Conservation (phyloP, 2,797 vertebrate genomes). For the Notoglanidium macrostoma region DNA sequence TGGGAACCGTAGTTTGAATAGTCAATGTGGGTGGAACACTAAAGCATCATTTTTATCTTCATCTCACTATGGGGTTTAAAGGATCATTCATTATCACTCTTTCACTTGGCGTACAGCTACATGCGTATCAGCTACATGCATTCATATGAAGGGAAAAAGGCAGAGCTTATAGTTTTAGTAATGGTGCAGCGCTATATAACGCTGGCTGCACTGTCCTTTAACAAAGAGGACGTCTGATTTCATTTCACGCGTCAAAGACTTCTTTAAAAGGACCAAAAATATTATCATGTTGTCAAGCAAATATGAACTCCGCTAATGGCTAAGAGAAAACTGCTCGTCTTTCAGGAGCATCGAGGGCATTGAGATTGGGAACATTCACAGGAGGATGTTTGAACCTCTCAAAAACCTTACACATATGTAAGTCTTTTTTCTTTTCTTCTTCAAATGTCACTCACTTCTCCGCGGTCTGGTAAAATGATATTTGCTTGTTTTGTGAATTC, state of each 20-base stretch:
- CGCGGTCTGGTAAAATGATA: neutral
- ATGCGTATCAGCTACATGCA: neutral
- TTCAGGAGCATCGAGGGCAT: conserved; percentile 92
- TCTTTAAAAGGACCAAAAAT: conserved; percentile 15
- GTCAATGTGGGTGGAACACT: neutral
- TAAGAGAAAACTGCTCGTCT: conserved; percentile 55
- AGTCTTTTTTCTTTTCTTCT: conserved; percentile 61
- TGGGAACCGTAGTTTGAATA: neutral
- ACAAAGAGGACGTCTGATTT: conserved; percentile 35
- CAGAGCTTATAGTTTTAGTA: conserved; percentile 20
- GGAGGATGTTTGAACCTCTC: conserved; percentile 93
- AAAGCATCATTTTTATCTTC: neutral
- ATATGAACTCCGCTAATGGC: conserved; percentile 34
- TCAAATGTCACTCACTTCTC: neutral
- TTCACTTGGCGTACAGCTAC: neutral
- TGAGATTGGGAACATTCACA: conserved; percentile 91
- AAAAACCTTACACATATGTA: conserved; percentile 93
- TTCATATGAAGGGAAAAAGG: conserved; percentile 3
- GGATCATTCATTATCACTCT: neutral
- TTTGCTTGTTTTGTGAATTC: neutral
- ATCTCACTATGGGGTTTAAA: neutral
- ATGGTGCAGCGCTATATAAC: conserved; percentile 17
- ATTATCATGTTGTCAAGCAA: conserved; percentile 18
- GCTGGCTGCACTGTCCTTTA: neutral
- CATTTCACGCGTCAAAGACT: conserved; percentile 53